Percentiles rank a stretch among this genome's conserved stretches.
Evolutionary conservation across 2,113 vertebrate species (phyloP).

Genomic region (Chlamydotis undulata): DNA sequence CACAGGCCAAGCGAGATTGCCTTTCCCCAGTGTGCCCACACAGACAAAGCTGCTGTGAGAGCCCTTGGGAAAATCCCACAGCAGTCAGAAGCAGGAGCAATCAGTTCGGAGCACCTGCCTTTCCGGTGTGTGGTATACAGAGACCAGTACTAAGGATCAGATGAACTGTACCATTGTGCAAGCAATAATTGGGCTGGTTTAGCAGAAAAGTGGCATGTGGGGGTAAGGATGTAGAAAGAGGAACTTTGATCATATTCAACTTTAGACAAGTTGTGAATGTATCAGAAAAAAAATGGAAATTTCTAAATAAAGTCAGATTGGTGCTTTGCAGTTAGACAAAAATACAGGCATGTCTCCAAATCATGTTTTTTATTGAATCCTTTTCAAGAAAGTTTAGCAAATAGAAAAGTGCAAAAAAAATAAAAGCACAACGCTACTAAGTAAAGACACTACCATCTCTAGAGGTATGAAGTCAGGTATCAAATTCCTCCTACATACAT

Average conservation of each 20-base stretch:
- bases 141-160: not conserved
- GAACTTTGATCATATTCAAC: not conserved
- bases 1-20: not conserved
- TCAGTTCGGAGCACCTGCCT: not conserved
- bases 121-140: accelerated
- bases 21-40: not conserved
- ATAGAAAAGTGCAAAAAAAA: not conserved
- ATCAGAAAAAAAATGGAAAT: not conserved
- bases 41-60: not conserved
- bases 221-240: not conserved
- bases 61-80: not conserved
- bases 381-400: not conserved
- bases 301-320: not conserved
- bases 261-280: not conserved
- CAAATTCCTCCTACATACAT: not conserved
- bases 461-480: not conserved
- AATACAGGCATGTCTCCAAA: not conserved
- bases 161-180: not conserved
- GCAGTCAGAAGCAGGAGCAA: not conserved
- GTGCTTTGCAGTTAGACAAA: not conserved
- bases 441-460: not conserved
- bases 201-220: accelerated
- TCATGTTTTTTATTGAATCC: not conserved
- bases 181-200: not conserved
- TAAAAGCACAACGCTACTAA: not conserved